phyloP scores from a whole-genome alignment of 2,797 vertebrate species.

The Odontamblyopus rebecca region DNA sequence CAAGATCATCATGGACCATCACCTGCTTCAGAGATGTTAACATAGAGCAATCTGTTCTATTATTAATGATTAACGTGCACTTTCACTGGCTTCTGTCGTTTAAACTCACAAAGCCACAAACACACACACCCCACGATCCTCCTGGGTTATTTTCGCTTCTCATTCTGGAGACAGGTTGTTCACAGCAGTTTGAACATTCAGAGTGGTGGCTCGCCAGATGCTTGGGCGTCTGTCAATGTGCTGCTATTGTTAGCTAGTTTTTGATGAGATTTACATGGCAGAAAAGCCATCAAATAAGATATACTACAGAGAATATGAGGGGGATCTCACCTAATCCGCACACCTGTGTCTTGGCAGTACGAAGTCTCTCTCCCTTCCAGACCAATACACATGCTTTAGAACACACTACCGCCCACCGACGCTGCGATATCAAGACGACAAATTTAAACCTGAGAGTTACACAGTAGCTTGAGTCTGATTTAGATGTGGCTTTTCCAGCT shows the following conservation, averaged over 20 bases:
- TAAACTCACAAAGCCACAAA: conserved; percentile 22
- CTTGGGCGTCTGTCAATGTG: conserved; percentile 72
- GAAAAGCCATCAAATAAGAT: conserved; percentile 75
- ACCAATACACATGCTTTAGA: conserved; percentile 37
- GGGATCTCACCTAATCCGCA: conserved; percentile 69
- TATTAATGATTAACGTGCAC: conserved; percentile 65
- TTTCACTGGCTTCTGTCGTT: conserved; percentile 12
- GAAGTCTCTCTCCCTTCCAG: conserved; percentile 50
- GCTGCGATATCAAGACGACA: conserved; percentile 43
- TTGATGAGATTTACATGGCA: conserved; percentile 79
- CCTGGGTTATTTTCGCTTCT: conserved; percentile 47
- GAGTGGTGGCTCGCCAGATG: conserved; percentile 69
- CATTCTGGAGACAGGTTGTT: conserved; percentile 67
- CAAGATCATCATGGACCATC: conserved; percentile 53
- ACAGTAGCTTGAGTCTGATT: conserved; percentile 63
- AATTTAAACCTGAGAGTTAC: conserved; percentile 49
- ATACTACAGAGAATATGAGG: conserved; percentile 69
- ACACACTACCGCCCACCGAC: conserved; percentile 39
- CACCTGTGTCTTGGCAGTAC: conserved; percentile 69
- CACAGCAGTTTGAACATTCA: conserved; percentile 71
- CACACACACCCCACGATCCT: conserved; percentile 31
- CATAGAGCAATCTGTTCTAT: conserved; percentile 58
- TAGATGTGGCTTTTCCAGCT: conserved; percentile 53
- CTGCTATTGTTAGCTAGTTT: conserved; percentile 77
- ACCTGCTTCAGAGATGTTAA: conserved; percentile 61